Base-by-base conservation (phyloP, 2,888 invertebrate genomes). In the Mesorhabditis spiculigera region DNA sequence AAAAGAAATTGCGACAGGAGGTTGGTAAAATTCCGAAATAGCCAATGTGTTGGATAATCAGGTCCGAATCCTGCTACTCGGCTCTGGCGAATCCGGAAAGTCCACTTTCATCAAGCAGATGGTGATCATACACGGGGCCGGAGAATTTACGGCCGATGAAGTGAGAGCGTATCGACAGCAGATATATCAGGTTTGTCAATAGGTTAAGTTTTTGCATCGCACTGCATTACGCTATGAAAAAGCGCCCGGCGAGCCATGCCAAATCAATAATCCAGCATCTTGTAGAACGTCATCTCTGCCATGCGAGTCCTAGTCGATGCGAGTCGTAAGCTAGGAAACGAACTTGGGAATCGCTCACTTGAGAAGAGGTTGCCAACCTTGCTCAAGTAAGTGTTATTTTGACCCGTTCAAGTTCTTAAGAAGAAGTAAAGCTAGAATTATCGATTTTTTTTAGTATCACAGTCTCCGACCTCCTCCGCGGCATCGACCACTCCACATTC, bases 221-320 rank as follows among this genome's bases (percentile, higher is more conserved):
- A n/a, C n/a, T n/a, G n/a, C n/a, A n/a, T n/a, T n/a, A n/a, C n/a
- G n/a, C n/a, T n/a, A n/a, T n/a, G n/a, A n/a, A n/a, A n/a, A n/a
- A n/a, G n/a, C n/a, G n/a, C n/a, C n/a, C n/a, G n/a, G n/a, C n/a
- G n/a, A n/a, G n/a, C n/a, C n/a, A n/a, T n/a, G n/a, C n/a, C n/a
- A n/a, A n/a, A n/a, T n/a, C n/a, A n/a, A n/a, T n/a, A 28, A 28
- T 28, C 1, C 0, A 50, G 45, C n/a, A 0, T 3, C n/a, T 67
- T 77, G 43, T 93, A 93, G 89, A 97, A 97, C 88, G 92, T 95
- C 84, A 91, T 96, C 85, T 92, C 92, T 88, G 97, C 96, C 74
- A 95, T 97, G 91, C 92, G 94, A 88, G 96, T 97, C 79, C 89
- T 98, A 85, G 92, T 95, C 80, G 96, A 97, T 88, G 97, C 97